phyloP scores from a whole-genome alignment of 2,888 invertebrate genomes.

The Laspeyria flexula region DNA sequence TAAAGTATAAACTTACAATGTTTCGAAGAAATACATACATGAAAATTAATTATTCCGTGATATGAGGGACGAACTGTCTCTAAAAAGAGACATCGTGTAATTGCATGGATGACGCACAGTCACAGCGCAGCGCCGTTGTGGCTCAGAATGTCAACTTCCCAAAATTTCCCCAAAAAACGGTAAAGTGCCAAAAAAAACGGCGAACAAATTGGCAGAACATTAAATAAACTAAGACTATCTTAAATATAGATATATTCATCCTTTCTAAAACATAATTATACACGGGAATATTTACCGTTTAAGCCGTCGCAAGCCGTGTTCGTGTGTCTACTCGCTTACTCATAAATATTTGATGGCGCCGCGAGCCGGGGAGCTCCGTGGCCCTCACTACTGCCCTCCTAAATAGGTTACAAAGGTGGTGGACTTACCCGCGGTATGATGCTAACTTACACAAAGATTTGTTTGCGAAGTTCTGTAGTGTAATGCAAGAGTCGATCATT shows the following conservation, averaged over 20 bases:
- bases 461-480: neutral
- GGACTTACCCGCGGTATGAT: constrained; percentile 23
- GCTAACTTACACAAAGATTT: constrained; percentile 5
- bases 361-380: neutral
- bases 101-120: too few relatives aligned
- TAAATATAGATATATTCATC: neutral
- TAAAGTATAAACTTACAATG: too few relatives aligned
- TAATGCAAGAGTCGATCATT: too few relatives aligned
- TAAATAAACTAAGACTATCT: neutral
- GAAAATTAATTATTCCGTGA: too few relatives aligned
- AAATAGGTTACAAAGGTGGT: constrained; percentile 49
- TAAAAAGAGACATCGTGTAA: too few relatives aligned
- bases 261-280: neutral
- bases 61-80: too few relatives aligned
- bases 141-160: too few relatives aligned
- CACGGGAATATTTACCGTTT: constrained; percentile 1
- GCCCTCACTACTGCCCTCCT: constrained; percentile 34
- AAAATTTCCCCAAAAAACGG: too few relatives aligned
- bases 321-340: constrained; percentile 19
- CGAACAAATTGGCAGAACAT: too few relatives aligned
- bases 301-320: neutral
- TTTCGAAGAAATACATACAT: too few relatives aligned
- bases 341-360: constrained; percentile 48
- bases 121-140: too few relatives aligned
- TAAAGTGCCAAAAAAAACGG: too few relatives aligned